Conservation (phyloP, 2,888 invertebrate species). For the Sesia bembeciformis region DNA sequence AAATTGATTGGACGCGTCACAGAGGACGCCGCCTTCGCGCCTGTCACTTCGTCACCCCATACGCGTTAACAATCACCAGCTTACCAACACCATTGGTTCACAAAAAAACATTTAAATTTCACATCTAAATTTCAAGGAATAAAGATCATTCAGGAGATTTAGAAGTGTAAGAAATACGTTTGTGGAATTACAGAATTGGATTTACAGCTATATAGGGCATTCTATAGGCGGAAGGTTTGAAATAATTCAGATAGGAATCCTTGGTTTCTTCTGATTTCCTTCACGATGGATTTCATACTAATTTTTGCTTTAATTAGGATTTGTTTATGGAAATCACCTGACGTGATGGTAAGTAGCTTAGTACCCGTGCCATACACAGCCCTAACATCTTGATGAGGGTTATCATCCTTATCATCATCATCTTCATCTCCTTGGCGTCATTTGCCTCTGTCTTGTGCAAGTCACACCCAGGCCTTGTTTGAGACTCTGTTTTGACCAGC, state of each 20-base stretch:
- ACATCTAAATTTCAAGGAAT: background rate
- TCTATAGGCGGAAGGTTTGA: background rate
- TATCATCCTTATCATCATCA: too few species aligned
- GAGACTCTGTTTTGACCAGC: background rate
- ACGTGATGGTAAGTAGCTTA: too few species aligned
- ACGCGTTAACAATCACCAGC: conserved; percentile 30
- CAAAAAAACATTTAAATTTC: background rate
- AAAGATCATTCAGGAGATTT: background rate
- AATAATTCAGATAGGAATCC: background rate
- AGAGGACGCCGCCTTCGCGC: conserved; percentile 51
- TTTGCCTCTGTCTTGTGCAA: too few species aligned
- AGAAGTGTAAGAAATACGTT: background rate
- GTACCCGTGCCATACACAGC: too few species aligned
- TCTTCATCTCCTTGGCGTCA: too few species aligned
- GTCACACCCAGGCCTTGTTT: too few species aligned
- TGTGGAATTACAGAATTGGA: background rate
- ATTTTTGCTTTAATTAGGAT: too few species aligned
- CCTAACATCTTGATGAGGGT: too few species aligned
- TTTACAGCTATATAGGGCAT: background rate
- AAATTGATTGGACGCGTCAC: conserved; percentile 67
- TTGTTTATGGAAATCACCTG: too few species aligned
- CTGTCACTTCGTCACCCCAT: conserved; percentile 62
- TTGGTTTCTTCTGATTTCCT: background rate
- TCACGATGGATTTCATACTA: too few species aligned
- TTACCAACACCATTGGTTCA: conserved; percentile 6